Evolutionary conservation across 2,888 invertebrate genomes (phyloP).

Genomic region (Lasioglossum villosulum): DNA sequence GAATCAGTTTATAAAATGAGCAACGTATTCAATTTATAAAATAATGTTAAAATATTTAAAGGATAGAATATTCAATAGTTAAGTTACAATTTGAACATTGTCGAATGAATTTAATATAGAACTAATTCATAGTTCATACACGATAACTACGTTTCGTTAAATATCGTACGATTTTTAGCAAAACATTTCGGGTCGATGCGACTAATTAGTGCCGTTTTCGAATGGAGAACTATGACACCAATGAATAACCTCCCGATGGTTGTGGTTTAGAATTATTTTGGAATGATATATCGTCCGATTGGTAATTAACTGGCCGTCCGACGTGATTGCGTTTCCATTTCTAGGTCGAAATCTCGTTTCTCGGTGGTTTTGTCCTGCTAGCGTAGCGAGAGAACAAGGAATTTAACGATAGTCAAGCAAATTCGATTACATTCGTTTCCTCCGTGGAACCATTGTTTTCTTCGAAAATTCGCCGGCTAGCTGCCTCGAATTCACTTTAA

Average conservation of each 20-base stretch:
- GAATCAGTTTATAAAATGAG: neutral
- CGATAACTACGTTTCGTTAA: neutral
- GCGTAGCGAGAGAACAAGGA: too few species aligned
- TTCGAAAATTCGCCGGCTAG: neutral
- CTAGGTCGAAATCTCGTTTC: slow-evolving; percentile 31
- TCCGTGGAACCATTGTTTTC: neutral
- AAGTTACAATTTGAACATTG: neutral
- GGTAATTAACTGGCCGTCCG: slow-evolving; percentile 49
- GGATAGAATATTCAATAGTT: neutral
- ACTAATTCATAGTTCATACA: neutral
- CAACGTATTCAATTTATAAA: neutral
- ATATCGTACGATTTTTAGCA: neutral
- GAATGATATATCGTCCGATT: slow-evolving; percentile 36
- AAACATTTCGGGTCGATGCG: neutral
- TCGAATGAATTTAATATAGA: neutral
- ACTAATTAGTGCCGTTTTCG: slow-evolving; percentile 29
- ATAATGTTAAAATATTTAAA: neutral
- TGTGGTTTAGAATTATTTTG: slow-evolving; percentile 50
- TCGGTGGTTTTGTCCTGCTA: neutral
- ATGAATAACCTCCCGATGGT: slow-evolving; percentile 21
- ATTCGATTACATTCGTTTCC: neutral
- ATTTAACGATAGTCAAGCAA: slow-evolving; percentile 1
- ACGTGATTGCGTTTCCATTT: slow-evolving; percentile 50
- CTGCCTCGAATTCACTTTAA: neutral
- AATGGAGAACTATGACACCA: slow-evolving; percentile 22